phyloP scores from a whole-genome alignment of 2,113 vertebrate species.

The Ariopsis seemanni region DNA sequence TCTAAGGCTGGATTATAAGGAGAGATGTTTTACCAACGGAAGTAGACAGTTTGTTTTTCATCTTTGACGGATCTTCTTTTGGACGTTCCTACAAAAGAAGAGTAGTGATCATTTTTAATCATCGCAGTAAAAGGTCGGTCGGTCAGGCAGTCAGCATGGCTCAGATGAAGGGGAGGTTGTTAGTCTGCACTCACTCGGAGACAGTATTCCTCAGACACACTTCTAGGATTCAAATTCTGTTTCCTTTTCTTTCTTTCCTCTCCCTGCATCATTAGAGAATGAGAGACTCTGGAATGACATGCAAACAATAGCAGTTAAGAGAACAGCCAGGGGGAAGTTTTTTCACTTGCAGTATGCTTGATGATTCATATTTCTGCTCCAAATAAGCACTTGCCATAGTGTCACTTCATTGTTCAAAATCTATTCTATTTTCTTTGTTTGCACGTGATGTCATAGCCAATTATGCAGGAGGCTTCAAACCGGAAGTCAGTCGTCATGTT shows the following conservation, averaged over 20 bases:
- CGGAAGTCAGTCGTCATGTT: too few species aligned
- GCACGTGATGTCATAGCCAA: too few species aligned
- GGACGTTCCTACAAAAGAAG: constrained; percentile 53
- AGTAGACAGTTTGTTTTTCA: constrained; percentile 60
- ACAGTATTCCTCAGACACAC: constrained; percentile 57
- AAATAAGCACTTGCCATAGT: neutral
- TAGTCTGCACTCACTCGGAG: constrained; percentile 53
- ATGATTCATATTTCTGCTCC: neutral
- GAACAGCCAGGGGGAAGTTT: neutral
- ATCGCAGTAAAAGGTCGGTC: neutral
- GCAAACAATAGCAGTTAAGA: neutral
- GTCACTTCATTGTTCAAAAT: too few species aligned
- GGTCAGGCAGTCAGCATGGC: too few species aligned
- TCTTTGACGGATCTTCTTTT: constrained; percentile 56
- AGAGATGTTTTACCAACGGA: constrained; percentile 48
- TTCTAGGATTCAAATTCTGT: constrained; percentile 50
- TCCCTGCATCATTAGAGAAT: constrained; percentile 52
- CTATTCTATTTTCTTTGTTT: too few species aligned
- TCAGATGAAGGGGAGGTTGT: neutral
- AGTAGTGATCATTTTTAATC: neutral
- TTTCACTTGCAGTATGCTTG: neutral
- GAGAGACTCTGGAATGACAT: constrained; percentile 33
- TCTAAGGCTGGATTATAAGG: neutral
- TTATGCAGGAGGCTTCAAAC: too few species aligned
- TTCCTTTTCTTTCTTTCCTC: constrained; percentile 57